Conservation (phyloP, 2,797 vertebrate species). For the Sebastes itinus region DNA sequence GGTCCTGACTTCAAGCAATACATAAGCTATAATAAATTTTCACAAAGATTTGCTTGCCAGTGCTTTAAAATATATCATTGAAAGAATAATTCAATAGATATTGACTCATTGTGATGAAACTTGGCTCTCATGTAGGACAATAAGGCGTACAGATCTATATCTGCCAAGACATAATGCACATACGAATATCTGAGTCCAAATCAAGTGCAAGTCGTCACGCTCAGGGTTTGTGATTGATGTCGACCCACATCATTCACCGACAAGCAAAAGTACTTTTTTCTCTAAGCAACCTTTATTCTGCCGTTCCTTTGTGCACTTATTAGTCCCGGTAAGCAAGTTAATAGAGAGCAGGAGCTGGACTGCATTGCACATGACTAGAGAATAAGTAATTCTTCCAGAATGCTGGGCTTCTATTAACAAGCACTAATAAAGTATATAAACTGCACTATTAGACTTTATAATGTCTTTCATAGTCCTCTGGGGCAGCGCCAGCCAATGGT, state of each 20-base stretch:
- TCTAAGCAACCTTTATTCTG: slow-evolving; percentile 48
- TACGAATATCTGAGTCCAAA: slow-evolving; percentile 24
- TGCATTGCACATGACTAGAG: slow-evolving; percentile 70
- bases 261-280: slow-evolving; percentile 43
- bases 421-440: slow-evolving; percentile 85
- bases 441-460: slow-evolving; percentile 85
- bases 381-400: slow-evolving; percentile 78
- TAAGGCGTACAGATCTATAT: slow-evolving; percentile 8
- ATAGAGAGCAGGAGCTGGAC: slow-evolving; percentile 60
- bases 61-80: slow-evolving; percentile 17
- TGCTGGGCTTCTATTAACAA: slow-evolving; percentile 78
- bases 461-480: slow-evolving; percentile 82
- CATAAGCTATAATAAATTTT: slow-evolving; percentile 10
- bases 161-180: slow-evolving; percentile 45
- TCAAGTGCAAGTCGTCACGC: slow-evolving; percentile 38
- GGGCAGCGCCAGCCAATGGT: slow-evolving; percentile 82
- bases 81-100: slow-evolving; percentile 24
- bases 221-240: slow-evolving; percentile 49
- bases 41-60: slow-evolving; percentile 6
- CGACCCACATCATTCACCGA: slow-evolving; percentile 45
- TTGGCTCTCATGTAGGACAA: slow-evolving; percentile 21
- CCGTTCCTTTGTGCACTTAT: slow-evolving; percentile 62
- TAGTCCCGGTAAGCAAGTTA: slow-evolving; percentile 68
- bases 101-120: slow-evolving; percentile 24
- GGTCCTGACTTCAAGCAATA: slow-evolving; percentile 9